These are phyloP conservation scores for Manis javanica DNA, from an alignment of 2,797 vertebrate genomes.

Conservation along the genomic window DNA sequence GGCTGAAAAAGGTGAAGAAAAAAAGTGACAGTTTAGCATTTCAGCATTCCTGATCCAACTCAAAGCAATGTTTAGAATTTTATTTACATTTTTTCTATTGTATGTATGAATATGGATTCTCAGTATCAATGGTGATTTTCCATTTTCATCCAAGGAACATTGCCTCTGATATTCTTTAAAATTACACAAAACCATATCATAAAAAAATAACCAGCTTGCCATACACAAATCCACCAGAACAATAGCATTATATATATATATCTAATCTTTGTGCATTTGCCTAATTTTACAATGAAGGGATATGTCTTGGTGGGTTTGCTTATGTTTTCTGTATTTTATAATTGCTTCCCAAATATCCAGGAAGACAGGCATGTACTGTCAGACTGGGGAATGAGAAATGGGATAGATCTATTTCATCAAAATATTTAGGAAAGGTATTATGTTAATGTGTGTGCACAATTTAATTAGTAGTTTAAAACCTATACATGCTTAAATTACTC, in stretches of 20 bases:
- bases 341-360: not conserved
- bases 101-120: not conserved
- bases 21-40: conserved; percentile 14
- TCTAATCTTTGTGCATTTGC: not conserved
- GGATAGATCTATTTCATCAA: not conserved
- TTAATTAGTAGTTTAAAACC: too few species aligned
- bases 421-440: not conserved
- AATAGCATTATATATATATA: not conserved
- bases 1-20: not conserved
- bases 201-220: not conserved
- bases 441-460: too few species aligned
- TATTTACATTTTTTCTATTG: not conserved
- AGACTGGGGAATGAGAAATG: not conserved
- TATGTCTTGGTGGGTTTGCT: not conserved
- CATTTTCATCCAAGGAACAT: not conserved
- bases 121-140: not conserved
- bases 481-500: too few species aligned
- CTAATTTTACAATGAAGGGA: not conserved
- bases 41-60: not conserved
- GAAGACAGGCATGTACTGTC: not conserved
- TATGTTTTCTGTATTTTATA: conserved; percentile 19
- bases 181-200: not conserved
- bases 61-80: conserved; percentile 22
- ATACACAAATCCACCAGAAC: not conserved
- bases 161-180: not conserved